Conservation (phyloP, 1,140 invertebrate genomes). For the Pseudomyrmex concolor region DNA sequence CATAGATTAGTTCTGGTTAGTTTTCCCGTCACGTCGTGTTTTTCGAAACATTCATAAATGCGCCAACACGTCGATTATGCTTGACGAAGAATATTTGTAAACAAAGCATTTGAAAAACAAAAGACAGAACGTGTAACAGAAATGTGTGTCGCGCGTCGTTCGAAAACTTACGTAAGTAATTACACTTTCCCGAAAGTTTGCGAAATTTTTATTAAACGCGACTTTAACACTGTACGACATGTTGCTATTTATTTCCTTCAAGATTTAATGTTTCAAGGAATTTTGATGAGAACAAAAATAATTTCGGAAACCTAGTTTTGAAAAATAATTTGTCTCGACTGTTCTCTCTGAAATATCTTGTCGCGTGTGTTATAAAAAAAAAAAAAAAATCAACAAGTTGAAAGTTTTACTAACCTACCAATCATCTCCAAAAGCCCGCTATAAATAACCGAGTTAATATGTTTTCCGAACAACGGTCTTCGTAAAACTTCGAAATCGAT, state of each 20-base stretch:
- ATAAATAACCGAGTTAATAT: conserved; percentile 54
- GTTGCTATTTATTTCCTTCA: too few species aligned
- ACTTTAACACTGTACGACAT: too few species aligned
- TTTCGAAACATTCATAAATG: background rate
- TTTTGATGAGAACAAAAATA: conserved; percentile 7
- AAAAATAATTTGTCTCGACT: background rate
- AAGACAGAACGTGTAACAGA: too few species aligned
- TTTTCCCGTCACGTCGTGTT: conserved; percentile 25
- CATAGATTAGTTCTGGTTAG: conserved; percentile 23
- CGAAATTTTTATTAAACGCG: too few species aligned
- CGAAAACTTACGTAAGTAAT: too few species aligned
- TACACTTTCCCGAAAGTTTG: too few species aligned
- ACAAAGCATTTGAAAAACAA: background rate
- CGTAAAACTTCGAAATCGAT: conserved; percentile 48
- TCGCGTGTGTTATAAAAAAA: background rate
- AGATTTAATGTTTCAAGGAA: conserved; percentile 28
- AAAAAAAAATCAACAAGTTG: conserved; percentile 22
- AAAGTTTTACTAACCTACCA: conserved; percentile 53
- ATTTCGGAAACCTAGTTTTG: conserved; percentile 39
- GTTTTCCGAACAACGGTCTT: conserved; percentile 24
- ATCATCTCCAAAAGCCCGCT: conserved; percentile 35
- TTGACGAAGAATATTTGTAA: background rate
- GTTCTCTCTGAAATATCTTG: conserved; percentile 15
- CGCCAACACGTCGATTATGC: background rate
- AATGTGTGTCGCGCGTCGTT: too few species aligned